Percentiles rank a stretch among this genome's conserved stretches.
phyloP scores from a whole-genome alignment of 2,113 vertebrate genomes.

The Bubo bubo region DNA sequence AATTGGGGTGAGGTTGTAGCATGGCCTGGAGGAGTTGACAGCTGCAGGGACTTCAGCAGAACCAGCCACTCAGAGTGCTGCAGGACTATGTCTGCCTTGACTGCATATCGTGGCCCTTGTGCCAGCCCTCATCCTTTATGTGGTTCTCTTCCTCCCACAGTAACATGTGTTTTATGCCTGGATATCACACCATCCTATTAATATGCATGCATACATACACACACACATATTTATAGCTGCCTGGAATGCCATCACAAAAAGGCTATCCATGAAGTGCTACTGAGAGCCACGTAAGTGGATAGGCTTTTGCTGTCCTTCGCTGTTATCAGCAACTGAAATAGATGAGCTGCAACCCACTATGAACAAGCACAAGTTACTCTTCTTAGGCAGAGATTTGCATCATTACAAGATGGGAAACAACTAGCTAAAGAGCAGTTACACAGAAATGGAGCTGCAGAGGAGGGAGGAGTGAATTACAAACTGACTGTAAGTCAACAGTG shows the following conservation, averaged over 20 bases:
- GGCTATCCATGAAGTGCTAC: background rate
- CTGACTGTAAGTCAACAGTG: background rate
- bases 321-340: background rate
- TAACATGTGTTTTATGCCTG: background rate
- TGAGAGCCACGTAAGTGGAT: fast-evolving
- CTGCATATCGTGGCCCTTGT: background rate
- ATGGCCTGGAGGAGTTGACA: background rate
- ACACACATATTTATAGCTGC: background rate
- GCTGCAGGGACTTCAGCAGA: background rate
- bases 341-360: background rate
- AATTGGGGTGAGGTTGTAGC: background rate
- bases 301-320: background rate
- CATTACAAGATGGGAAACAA: background rate
- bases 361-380: background rate
- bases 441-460: background rate
- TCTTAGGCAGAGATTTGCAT: background rate
- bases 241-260: background rate
- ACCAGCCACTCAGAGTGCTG: background rate
- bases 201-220: background rate
- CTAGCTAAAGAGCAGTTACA: background rate
- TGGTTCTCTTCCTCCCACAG: background rate
- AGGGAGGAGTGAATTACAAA: background rate
- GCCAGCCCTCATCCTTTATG: background rate
- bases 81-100: background rate
- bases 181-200: background rate